Evolutionary conservation across 1,140 invertebrate species (phyloP), one percentile per base, ranked within the genome.

Genomic region (Drosophila punjabiensis): DNA sequence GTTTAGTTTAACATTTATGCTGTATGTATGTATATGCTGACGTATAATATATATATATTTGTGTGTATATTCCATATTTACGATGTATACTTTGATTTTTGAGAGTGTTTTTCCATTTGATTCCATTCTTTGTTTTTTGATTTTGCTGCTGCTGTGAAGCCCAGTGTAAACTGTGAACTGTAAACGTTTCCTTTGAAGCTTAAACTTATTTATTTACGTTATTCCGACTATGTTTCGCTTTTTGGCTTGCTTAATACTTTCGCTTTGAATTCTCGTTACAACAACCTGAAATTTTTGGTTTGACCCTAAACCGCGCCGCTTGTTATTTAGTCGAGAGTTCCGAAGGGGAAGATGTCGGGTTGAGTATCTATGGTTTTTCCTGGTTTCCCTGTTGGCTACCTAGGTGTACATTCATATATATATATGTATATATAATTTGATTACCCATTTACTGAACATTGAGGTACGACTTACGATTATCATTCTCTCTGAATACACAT

Each of bases 61-160:
- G 28, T 33, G 37, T 67, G 59, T 58, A 28, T 58, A 58, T 58
- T 39, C 32, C 68, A 41, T 61, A 74, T 68, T 76, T 48, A 58
- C 47, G 59, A 64, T 80, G 67, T 76, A 69, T 69, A 73, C 50
- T 85, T 86, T 80, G 82, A 66, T 81, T 83, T 76, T 55, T n/a
- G 45, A 45, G 53, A 56, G 52, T 62, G 55, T 24, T 76, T 50
- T 66, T 56, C 30, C 32, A 18, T 69, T 68, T 48, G 58, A 45
- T 52, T 76, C 45, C 55, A 39, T 66, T 65, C 59, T 52, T 69
- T 69, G 32, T 80, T 81, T 53, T 48, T 50, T n/a, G 92, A 93
- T 93, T 93, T 91, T 92, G 74, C 79, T 93, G 91, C 90, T 92
- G 91, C 89, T 88, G 70, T 79, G 84, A 91, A 93, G 92, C 92